Evolutionary conservation across 2,797 vertebrate genomes (phyloP).

Genomic region (Agapornis canus): DNA sequence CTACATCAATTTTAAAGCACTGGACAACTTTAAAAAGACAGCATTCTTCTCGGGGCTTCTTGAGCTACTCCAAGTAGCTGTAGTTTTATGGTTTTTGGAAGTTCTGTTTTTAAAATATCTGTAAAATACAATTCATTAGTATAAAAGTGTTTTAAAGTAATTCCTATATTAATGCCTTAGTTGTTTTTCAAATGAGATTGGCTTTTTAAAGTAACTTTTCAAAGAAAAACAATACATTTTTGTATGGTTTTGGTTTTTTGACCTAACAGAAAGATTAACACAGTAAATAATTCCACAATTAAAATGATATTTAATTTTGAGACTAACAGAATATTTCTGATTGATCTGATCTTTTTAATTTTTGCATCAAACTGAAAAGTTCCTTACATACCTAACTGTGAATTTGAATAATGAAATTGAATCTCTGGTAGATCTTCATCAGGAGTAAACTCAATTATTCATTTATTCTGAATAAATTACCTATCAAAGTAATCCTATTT

Average conservation of each 20-base stretch:
- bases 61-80: neutral
- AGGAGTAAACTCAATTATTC: neutral
- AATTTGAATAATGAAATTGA: constrained; percentile 1
- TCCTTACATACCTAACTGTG: neutral
- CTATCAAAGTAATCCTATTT: neutral
- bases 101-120: neutral
- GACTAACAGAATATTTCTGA: neutral
- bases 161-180: neutral
- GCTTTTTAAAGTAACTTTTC: neutral
- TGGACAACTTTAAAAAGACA: neutral
- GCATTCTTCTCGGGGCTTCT: neutral
- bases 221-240: neutral
- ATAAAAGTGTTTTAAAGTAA: neutral
- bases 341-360: neutral
- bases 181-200: neutral
- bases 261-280: neutral
- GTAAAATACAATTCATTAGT: neutral
- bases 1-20: neutral
- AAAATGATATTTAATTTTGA: neutral
- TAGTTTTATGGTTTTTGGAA: neutral
- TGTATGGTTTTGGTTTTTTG: neutral
- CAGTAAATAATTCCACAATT: neutral
- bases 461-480: constrained; percentile 25
- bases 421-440: neutral
- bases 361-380: neutral